Base-by-base conservation (phyloP, 2,888 invertebrate genomes). In the Drosophila maculinotata region DNA sequence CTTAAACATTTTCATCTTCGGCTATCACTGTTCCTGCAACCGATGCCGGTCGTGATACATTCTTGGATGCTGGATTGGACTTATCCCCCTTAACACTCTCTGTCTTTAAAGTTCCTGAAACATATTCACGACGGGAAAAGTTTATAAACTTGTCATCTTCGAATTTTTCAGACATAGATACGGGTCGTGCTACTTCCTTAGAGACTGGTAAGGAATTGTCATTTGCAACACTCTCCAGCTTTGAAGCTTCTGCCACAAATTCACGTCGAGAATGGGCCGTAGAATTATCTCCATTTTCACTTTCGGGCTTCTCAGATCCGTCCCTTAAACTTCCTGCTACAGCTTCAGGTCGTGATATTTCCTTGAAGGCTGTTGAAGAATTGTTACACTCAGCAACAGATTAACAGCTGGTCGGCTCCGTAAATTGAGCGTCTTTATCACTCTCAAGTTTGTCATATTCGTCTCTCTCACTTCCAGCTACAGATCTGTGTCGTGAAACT, bases 161-260 rank as follows among this genome's bases (percentile, higher is more conserved):
- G 9, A 41, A 2, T 10, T 20, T 41, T 14, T 28, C 42, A 3
- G 45, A 53, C 1, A 62, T 69, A 3, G 86, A 80, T 10, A 25
- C 57, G 0, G 62, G 68, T 7, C 69, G 48, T 0, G 79, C 78
- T 9, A 30, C 20, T 45, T 79, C 85, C 9, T 76, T 38, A 4
- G 38, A 38, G 5, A 5, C 20, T 20, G 20, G 17, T 20, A 20
- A n/a, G 1, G 76, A 78, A 26, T 66, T 77, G 1, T 77, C 76
- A 41, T 76, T 69, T 25, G 51, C 42, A 3, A 39, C 20, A 38
- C 69, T 35, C 15, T 35, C 35, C 3, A 1, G 15, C 15, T 30
- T 30, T 30, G 17, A 4, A 5, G 33, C 33, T n/a, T 63, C 80
- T 2, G 58, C 66, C 17, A 48, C 54, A 6, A 73, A 79, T 26